phyloP scores from a whole-genome alignment of 2,888 invertebrate genomes.

The Diadegma fenestrale region DNA sequence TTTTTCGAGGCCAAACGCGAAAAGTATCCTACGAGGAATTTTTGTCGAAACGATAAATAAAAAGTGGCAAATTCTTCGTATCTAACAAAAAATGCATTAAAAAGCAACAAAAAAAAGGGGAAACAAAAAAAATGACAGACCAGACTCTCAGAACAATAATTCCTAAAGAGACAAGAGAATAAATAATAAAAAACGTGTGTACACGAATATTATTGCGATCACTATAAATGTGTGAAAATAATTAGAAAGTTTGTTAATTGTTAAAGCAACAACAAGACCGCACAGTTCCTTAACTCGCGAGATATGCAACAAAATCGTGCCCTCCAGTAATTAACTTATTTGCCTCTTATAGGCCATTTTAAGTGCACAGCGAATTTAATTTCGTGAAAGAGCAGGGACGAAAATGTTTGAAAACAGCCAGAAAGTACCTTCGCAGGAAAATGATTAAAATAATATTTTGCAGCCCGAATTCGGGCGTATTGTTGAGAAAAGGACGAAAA shows the following conservation, averaged over 20 bases:
- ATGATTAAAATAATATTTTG: slow-evolving; percentile 49
- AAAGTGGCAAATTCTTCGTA: neutral
- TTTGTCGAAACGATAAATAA: neutral
- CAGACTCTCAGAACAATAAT: slow-evolving; percentile 65
- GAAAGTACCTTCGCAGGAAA: slow-evolving; percentile 49
- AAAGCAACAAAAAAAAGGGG: slow-evolving; percentile 9
- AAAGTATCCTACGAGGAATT: neutral
- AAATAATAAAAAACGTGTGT: slow-evolving; percentile 24
- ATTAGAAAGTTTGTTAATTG: slow-evolving; percentile 51
- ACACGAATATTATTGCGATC: slow-evolving; percentile 46
- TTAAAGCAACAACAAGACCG: slow-evolving; percentile 49
- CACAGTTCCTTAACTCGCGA: slow-evolving; percentile 73
- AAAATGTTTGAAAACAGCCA: neutral
- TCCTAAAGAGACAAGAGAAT: slow-evolving; percentile 37
- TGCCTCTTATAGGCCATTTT: slow-evolving; percentile 15
- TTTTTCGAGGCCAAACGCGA: neutral
- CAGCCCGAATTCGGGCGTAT: slow-evolving; percentile 64
- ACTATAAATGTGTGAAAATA: slow-evolving; percentile 37
- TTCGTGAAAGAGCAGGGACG: neutral
- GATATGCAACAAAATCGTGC: slow-evolving; percentile 66
- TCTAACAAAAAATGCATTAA: neutral
- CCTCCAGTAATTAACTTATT: slow-evolving; percentile 67
- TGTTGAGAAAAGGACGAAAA: slow-evolving; percentile 17
- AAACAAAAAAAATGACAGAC: slow-evolving; percentile 45
- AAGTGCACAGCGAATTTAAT: slow-evolving; percentile 21